Evolutionary conservation across 2,888 invertebrate species (phyloP).

Genomic region (Listrodromus nycthemerus): DNA sequence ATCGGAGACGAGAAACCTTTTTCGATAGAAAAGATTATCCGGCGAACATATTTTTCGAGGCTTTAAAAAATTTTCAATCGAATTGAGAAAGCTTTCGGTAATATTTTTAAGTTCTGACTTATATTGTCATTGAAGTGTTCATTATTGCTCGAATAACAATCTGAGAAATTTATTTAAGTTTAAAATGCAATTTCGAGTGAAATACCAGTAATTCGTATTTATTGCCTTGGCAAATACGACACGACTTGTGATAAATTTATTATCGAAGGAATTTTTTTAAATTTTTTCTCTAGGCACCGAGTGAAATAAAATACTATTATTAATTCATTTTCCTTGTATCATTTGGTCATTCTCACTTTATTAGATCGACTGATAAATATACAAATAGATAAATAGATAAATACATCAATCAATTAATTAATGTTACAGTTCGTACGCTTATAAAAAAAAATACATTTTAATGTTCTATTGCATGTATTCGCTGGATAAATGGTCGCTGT

Average conservation of each 20-base stretch:
- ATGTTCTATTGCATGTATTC: not conserved
- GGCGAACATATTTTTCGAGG: not conserved
- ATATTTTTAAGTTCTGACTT: not conserved
- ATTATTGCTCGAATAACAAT: too few species aligned
- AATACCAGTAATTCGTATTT: too few species aligned
- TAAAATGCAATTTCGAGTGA: too few species aligned
- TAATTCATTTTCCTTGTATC: too few species aligned
- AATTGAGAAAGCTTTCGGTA: not conserved
- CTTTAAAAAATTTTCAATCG: not conserved
- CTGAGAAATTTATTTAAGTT: not conserved
- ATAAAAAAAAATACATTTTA: not conserved
- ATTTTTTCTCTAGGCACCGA: too few species aligned
- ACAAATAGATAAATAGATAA: too few species aligned
- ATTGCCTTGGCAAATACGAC: too few species aligned
- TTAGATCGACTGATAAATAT: too few species aligned
- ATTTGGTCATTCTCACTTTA: too few species aligned
- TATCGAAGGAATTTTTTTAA: not conserved
- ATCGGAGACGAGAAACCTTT: constrained; percentile 20
- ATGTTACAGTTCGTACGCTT: not conserved
- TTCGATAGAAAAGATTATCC: constrained; percentile 26
- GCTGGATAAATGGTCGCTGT: not conserved
- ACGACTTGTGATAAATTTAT: not conserved
- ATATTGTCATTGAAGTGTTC: too few species aligned
- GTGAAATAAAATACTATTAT: too few species aligned
- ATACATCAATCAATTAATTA: too few species aligned